A percentile compares a stretch with the other conserved stretches of the same genome.
Evolutionary conservation across 2,113 vertebrate genomes (phyloP).

Genomic region (Thermophis baileyi): DNA sequence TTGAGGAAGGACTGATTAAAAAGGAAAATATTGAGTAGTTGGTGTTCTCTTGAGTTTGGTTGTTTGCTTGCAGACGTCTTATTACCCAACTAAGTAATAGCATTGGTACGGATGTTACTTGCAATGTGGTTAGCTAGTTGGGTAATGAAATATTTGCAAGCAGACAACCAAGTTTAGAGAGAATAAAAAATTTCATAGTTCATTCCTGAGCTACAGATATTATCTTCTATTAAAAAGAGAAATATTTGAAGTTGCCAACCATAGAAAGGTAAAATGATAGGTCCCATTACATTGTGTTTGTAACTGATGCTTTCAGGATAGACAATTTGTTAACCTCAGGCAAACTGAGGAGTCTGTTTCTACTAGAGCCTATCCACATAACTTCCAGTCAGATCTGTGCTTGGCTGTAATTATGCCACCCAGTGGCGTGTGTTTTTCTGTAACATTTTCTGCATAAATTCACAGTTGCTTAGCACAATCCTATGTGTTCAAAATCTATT

Average conservation of each 20-base stretch:
- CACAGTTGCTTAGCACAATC: not conserved
- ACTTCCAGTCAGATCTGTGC: not conserved
- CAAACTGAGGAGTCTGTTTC: not conserved
- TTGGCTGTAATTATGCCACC: not conserved
- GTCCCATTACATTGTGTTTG: not conserved
- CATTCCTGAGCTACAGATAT: not conserved
- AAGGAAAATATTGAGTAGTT: not conserved
- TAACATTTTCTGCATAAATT: not conserved
- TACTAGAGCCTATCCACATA: not conserved
- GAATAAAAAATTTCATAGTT: not conserved
- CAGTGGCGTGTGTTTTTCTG: not conserved
- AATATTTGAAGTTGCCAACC: not conserved
- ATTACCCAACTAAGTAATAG: not conserved
- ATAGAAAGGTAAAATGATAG: not conserved
- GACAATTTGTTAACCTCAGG: not conserved
- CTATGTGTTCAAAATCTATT: not conserved
- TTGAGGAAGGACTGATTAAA: not conserved
- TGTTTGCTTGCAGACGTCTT: not conserved
- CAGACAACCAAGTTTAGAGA: not conserved
- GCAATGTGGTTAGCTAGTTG: not conserved
- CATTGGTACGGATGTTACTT: not conserved
- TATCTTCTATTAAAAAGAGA: not conserved
- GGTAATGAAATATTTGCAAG: not conserved
- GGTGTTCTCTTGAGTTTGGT: not conserved
- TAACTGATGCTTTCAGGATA: not conserved